Base-by-base conservation (phyloP, 37 sponge, comb jelly and placozoan genomes). In the Hormiphora californensis region DNA sequence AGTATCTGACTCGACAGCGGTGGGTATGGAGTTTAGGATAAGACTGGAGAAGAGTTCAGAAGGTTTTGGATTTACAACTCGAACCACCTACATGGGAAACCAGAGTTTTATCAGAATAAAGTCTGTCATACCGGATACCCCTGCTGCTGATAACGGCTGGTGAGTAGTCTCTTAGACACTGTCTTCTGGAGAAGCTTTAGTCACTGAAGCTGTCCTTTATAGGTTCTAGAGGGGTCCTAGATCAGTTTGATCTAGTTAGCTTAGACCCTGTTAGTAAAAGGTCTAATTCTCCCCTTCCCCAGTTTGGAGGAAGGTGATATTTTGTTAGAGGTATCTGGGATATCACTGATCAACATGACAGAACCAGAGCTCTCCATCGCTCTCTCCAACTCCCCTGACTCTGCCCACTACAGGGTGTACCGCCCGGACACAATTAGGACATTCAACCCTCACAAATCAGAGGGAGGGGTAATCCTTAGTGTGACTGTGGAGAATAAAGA, bases 91-190 rank as follows among this genome's bases (percentile, higher is more conserved):
- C 67, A 65, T 65, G 67, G 67, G 67, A 4, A 30, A 65, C 67
- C 38, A 65, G 67, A 65, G 67, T 65, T 65, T 65, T 65, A 33
- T 65, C 37, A 30, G 67, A 38, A 33, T 65, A 65, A 65, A 65
- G 35, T 15, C 67, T 32, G 67, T 65, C 37, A 35, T 28, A 11
- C 37, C 33, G 4, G 67, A 38, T 19, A 38, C 38, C 7, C 67
- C 67, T 7, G 67, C 67, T 38, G 21, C 67, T 19, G 19, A 15
- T 4, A 33, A 65, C 28, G 67, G 67, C 7, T 57, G 61, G 61
- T 57, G 15, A 49, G 9, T 9, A 49, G 12, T 49, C 53, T 49
- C 12, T 49, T 49, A 49, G 9, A 49, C 15, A 9, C 15, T 17
- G 53, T 17, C 15, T 49, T 49, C 15, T 49, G 15, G 12, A 49